phyloP scores from a whole-genome alignment of 1,140 invertebrate genomes.

The Linepithema humile region DNA sequence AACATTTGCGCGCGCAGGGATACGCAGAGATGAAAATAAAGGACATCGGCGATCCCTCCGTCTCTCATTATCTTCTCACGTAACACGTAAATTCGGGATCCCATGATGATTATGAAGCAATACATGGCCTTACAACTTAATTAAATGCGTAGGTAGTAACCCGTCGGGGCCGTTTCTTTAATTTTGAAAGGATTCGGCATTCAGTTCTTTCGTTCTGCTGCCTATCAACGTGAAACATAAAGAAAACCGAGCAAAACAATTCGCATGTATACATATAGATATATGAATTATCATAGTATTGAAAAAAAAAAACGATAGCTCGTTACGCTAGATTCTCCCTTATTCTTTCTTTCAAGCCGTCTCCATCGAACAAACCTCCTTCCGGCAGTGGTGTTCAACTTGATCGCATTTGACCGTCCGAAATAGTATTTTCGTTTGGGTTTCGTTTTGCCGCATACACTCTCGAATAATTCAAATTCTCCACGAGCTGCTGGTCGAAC shows the following conservation, averaged over 20 bases:
- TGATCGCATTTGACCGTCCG: not conserved
- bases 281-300: conserved; percentile 12
- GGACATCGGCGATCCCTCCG: not conserved
- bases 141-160: not conserved
- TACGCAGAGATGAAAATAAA: not conserved
- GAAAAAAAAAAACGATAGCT: conserved; percentile 33
- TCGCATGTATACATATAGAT: conserved; percentile 1
- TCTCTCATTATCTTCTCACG: conserved; percentile 16
- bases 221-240: conserved; percentile 33
- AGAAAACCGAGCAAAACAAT: conserved; percentile 22
- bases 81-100: not conserved
- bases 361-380: not conserved
- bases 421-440: no score
- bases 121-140: not conserved
- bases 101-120: not conserved
- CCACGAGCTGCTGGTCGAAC: not conserved
- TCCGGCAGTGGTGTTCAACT: not conserved
- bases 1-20: not conserved
- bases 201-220: conserved; percentile 24
- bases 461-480: not conserved
- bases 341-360: not conserved
- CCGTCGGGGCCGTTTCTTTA: not conserved
- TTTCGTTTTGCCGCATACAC: not conserved
- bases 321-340: not conserved
- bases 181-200: not conserved